Conservation (phyloP, 2,797 vertebrate genomes). For the Platyrinchus mystaceus region DNA sequence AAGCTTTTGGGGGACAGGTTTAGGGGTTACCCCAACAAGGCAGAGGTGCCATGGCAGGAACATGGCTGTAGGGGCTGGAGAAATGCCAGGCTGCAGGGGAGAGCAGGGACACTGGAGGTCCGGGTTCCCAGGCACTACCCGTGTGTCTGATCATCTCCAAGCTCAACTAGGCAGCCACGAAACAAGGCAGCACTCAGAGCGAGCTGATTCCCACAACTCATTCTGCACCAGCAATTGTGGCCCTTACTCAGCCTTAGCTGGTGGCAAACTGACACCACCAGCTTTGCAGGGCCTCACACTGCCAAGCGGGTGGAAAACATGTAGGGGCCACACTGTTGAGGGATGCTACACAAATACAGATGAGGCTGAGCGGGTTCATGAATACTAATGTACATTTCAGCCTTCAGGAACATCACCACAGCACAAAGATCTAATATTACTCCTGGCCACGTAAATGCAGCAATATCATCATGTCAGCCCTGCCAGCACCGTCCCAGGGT, state of each 20-base stretch:
- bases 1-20: neutral
- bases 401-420: conserved; percentile 64
- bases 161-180: neutral
- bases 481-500: neutral
- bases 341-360: conserved; percentile 64
- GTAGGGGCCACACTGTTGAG: neutral
- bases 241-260: neutral
- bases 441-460: conserved; percentile 32
- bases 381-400: conserved; percentile 68
- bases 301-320: neutral
- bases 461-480: neutral
- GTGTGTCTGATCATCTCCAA: neutral
- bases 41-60: neutral
- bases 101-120: neutral
- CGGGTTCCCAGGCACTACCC: neutral
- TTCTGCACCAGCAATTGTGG: neutral
- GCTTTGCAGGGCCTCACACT: neutral
- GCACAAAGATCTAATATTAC: conserved; percentile 62
- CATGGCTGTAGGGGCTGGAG: neutral
- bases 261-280: neutral
- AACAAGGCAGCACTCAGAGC: neutral
- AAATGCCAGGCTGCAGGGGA: neutral
- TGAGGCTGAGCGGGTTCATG: conserved; percentile 48
- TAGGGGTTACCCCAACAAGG: neutral
- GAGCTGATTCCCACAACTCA: neutral